Evolutionary conservation across 2,888 invertebrate species (phyloP).

Genomic region (Chirona hameri): DNA sequence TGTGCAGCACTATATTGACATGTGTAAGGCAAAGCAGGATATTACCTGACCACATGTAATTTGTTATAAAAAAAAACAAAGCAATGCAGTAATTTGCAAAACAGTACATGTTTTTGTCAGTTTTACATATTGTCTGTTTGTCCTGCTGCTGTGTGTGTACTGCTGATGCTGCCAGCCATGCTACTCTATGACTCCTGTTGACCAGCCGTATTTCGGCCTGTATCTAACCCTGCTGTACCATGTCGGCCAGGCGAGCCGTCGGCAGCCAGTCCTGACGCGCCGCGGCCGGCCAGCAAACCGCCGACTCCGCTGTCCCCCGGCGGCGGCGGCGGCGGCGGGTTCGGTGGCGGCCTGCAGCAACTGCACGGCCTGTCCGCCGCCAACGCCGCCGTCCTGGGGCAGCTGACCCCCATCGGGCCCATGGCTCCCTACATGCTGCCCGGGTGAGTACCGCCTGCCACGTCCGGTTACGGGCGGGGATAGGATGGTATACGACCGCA

Average conservation of each 20-base stretch:
- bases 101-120: too few species aligned
- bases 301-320: constrained; percentile 33
- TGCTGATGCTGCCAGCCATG: too few species aligned
- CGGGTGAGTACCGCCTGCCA: constrained; percentile 45
- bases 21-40: too few species aligned
- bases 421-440: constrained; percentile 54
- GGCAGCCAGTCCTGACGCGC: neutral
- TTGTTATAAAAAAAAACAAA: too few species aligned
- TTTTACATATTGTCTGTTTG: too few species aligned
- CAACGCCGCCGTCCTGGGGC: constrained; percentile 68
- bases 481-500: too few species aligned
- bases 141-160: too few species aligned
- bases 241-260: constrained; percentile 1
- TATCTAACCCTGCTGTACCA: neutral
- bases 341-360: constrained; percentile 60
- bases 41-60: too few species aligned
- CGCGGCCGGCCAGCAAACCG: neutral
- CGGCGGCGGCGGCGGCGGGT: constrained; percentile 32
- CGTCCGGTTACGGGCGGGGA: too few species aligned
- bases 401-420: constrained; percentile 60
- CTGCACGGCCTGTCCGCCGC: constrained; percentile 65
- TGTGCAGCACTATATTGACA: too few species aligned
- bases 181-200: neutral
- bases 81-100: too few species aligned
- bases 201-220: neutral